phyloP scores from a whole-genome alignment of 1,140 invertebrate species.

The Drosophila albomicans region DNA sequence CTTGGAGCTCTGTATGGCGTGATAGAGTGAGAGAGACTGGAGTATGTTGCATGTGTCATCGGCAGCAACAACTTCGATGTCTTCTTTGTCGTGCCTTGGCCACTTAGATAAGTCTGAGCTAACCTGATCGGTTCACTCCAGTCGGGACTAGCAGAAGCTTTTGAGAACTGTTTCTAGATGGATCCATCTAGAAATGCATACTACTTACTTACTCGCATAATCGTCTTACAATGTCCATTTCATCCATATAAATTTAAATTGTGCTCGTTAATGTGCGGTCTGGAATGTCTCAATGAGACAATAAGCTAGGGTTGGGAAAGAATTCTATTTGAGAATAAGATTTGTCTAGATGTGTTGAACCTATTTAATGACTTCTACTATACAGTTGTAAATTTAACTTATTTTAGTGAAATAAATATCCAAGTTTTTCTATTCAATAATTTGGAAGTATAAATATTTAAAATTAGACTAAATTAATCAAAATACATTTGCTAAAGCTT shows the following conservation, averaged over 20 bases:
- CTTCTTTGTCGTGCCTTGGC: conserved; percentile 62
- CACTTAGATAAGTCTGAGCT: conserved; percentile 70
- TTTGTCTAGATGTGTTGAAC: neutral
- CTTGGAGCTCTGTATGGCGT: conserved; percentile 34
- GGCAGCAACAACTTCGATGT: conserved; percentile 42
- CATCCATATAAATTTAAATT: conserved; percentile 73
- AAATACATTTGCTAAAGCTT: no score
- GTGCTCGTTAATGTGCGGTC: conserved; percentile 52
- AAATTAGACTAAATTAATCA: no score
- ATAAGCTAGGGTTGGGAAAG: conserved; percentile 29
- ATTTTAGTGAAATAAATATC: neutral
- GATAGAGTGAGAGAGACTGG: conserved; percentile 8
- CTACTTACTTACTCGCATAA: conserved; percentile 47
- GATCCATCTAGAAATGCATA: conserved; percentile 63
- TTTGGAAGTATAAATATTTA: no score
- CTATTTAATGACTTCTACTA: neutral
- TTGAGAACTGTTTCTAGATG: conserved; percentile 4
- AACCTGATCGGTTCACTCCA: conserved; percentile 6
- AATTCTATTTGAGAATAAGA: neutral
- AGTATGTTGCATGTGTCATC: conserved; percentile 75
- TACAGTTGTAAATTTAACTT: neutral
- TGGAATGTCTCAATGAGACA: conserved; percentile 30
- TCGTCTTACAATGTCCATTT: conserved; percentile 58
- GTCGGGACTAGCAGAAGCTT: conserved; percentile 10
- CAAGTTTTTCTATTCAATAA: no score